Base-by-base conservation (phyloP, 1,140 invertebrate genomes). In the Trichonephila inaurata region DNA sequence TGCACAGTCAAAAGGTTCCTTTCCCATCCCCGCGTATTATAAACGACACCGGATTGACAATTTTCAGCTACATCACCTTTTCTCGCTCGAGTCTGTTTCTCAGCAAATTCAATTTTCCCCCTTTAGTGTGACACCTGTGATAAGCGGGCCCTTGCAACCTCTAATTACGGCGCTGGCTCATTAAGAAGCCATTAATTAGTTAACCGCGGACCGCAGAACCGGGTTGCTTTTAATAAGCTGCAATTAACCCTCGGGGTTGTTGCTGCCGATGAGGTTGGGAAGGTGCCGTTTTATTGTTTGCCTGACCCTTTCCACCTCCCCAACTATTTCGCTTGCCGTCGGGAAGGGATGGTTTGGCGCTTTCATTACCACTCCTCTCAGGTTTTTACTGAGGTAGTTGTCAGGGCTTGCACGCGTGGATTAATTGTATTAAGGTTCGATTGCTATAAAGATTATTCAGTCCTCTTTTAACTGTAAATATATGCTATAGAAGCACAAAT, bases 171-270 rank as follows among this genome's bases (percentile, higher is more conserved):
- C 69, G 58, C 85, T 61, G 92, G 19, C 92, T 93, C 92, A 89
- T 93, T 93, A 93, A 93, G 92, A 60, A 24, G 7, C 44, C 85
- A 93, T 88, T 93, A 72, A 89, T 93, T 93, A 93, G 82, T 44
- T n/a, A 58, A 88, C 83, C 92, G 83, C 66, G 64, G 19, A 88
- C 83, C 92, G 64, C 66, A 72, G 33, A 93, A 89, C 83, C 85
- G 62, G 92, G 72, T 61, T n/a, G 66, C 58, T 93, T 64, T 93
- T 89, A 93, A 93, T 93, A 82, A 93, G 66, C 66, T 8, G 69
- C 86, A 93, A 93, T 93, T 93, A 93, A 81, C 40, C 66, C 60
- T 18, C 90, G 18, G 82, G 60, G 18, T 89, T 72, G 12, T 89
- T 40, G 51, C 28, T 88, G 16, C 60, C 21, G 19, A 24, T n/a